Evolutionary conservation across 1,140 invertebrate species (phyloP).

Genomic region (Drosophila parvula): DNA sequence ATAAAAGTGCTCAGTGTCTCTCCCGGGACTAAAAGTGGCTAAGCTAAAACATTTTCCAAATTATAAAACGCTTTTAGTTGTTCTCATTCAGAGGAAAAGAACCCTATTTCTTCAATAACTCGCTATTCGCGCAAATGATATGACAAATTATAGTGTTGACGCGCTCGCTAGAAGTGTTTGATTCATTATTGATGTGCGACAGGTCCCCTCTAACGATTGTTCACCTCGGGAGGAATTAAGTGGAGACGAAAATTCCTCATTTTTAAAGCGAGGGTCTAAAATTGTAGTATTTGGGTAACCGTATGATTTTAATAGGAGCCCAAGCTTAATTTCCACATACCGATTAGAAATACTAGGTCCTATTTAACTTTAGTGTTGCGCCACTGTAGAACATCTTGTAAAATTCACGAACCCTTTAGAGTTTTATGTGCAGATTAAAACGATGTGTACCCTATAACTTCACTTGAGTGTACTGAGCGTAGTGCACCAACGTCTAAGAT

Average conservation of each 20-base stretch:
- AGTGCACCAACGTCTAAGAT: too few relatives aligned
- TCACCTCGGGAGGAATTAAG: conserved; percentile 14
- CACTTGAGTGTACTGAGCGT: too few relatives aligned
- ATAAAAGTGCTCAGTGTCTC: neutral
- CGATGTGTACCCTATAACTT: too few relatives aligned
- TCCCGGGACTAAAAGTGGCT: neutral
- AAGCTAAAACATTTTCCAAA: neutral
- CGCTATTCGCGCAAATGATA: conserved; percentile 7
- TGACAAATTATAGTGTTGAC: too few relatives aligned
- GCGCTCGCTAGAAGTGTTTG: neutral
- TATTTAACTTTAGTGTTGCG: too few relatives aligned
- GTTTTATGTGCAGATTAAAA: too few relatives aligned
- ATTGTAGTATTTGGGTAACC: conserved; percentile 8
- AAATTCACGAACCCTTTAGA: too few relatives aligned
- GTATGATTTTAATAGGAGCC: conserved; percentile 4
- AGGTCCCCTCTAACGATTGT: conserved; percentile 11
- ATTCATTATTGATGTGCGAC: neutral
- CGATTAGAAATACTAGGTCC: too few relatives aligned
- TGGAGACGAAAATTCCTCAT: conserved; percentile 10
- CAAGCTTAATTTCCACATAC: too few relatives aligned
- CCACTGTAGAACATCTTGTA: too few relatives aligned
- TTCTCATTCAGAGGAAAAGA: too few relatives aligned
- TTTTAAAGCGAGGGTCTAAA: conserved; percentile 20
- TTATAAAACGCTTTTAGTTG: too few relatives aligned
- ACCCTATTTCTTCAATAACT: neutral